Base-by-base conservation (phyloP, 2,797 vertebrate genomes). In the Hafferia zeledoni region DNA sequence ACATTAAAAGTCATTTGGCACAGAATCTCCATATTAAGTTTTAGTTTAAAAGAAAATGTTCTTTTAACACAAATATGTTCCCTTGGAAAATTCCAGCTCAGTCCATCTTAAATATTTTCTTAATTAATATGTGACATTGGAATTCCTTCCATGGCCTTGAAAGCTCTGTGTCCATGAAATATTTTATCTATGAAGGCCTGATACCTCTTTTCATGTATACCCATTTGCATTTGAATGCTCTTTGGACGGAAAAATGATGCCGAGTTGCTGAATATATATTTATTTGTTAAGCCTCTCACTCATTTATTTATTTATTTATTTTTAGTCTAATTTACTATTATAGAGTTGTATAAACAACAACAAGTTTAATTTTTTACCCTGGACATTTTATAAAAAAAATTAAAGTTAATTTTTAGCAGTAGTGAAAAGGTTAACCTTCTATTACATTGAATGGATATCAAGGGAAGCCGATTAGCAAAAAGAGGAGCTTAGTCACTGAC, bases 381-480 rank as follows among this genome's bases (percentile, higher is more conserved):
- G 35, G 5, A 2, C 31, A 69, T 87, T 84, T 80, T 11, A 25
- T 37, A 56, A 28, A 57, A 89, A 28, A 57, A 89, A 53, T 19
- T 47, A 15, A 23, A 86, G 39, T 44, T 81, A 67, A 27, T 65
- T 95, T 87, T 33, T 35, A 39, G 56, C 53, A 81, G 87, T 50
- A 94, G 17, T 77, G 90, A 95, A 96, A 89, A 90, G 94, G 80
- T 89, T 96, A 94, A 97, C 87, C 71, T 92, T 92, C 79, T 87
- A 46, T 49, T 94, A 85, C 93, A 92, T 90, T 77, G 83, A 76
- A 49, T 83, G 83, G 89, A 94, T 90, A 96, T 89, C 69, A 80
- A 67, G 95, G 64, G 91, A 94, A 90, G 76, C 93, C 56, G 49
- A 81, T 95, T 95, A 96, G 85, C 27, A 56, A 81, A 94, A 95